Evolutionary conservation across 2,797 vertebrate species (phyloP), one percentile per base, ranked within the genome.

Genomic region (Sandelia bainsii): DNA sequence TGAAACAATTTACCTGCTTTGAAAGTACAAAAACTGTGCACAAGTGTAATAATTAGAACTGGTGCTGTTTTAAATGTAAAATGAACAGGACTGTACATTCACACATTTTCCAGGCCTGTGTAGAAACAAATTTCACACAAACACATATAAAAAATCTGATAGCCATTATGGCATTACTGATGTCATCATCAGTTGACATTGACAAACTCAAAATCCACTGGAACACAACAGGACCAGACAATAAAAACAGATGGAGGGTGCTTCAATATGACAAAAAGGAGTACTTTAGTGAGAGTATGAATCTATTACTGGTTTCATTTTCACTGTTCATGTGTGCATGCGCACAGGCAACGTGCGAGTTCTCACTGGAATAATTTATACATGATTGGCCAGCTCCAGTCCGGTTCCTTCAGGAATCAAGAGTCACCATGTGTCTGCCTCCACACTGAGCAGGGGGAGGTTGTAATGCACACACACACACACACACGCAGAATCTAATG

Each of bases 331-430:
- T 61, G 53, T 59, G 16, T 65, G 22, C 20, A 20, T 39, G 9
- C 17, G 8, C 52, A 25, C 34, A 19, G 34, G 14, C 19, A 56
- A 72, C 40, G 57, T 44, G 23, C 37, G 4, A 59, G 27, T 34
- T 51, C 84, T 81, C 27, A 97, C 96, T 96, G 92, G 90, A 97
- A 97, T 7, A 97, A 86, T 42, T 96, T 95, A 48, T 91, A 96
- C 95, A 0, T 96, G 95, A 60, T 92, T 84, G 83, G 95, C 93
- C 73, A 97, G 93, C 78, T 97, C 95, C 0, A 96, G 96, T 56
- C 96, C 96, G 1, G 96, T 96, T 37, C 96, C 96, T 1, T 95
- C 96, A 0, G 96, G 96, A 63, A 97, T 96, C 91, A 97, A n/a
- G 92, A 10, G 96, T 95, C 70, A 97, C 96, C 0, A 95, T 96